phyloP scores from a whole-genome alignment of 2,113 vertebrate genomes.

The Miniopterus natalensis region DNA sequence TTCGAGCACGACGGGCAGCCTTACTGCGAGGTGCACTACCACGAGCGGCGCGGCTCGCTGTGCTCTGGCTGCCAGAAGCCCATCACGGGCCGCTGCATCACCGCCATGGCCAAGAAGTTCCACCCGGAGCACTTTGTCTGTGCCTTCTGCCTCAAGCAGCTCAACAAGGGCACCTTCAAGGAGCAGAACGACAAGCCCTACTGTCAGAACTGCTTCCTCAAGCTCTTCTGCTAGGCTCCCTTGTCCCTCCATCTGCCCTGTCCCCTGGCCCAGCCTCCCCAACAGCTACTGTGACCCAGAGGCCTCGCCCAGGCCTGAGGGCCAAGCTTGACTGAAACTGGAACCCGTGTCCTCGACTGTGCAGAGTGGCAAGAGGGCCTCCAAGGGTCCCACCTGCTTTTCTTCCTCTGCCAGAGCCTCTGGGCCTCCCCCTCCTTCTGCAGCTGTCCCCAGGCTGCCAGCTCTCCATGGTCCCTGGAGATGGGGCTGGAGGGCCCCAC shows the following conservation, averaged over 20 bases:
- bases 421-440: neutral
- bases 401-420: neutral
- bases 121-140: conserved; percentile 99
- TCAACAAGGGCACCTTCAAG: conserved; percentile 99
- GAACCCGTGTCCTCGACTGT: neutral
- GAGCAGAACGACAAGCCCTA: conserved; percentile 99
- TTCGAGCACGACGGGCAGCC: conserved; percentile 99
- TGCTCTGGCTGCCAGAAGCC: conserved; percentile 99
- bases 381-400: neutral
- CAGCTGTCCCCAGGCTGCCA: neutral
- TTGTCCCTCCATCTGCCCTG: rapidly evolving
- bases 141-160: conserved; percentile 99
- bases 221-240: conserved; percentile 96
- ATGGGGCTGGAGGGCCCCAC: neutral
- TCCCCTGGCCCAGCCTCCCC: conserved; percentile 23
- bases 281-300: conserved; percentile 81
- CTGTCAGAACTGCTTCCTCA: conserved; percentile 98
- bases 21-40: conserved; percentile 99
- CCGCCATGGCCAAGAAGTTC: conserved; percentile 99
- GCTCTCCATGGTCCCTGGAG: neutral
- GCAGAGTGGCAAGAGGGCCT: neutral
- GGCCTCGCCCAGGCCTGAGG: conserved; percentile 64
- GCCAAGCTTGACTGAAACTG: conserved; percentile 75
- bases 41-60: conserved; percentile 96
- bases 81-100: conserved; percentile 99